Conservation (phyloP, 2,797 vertebrate genomes). For the Acipenser oxyrinchus region DNA sequence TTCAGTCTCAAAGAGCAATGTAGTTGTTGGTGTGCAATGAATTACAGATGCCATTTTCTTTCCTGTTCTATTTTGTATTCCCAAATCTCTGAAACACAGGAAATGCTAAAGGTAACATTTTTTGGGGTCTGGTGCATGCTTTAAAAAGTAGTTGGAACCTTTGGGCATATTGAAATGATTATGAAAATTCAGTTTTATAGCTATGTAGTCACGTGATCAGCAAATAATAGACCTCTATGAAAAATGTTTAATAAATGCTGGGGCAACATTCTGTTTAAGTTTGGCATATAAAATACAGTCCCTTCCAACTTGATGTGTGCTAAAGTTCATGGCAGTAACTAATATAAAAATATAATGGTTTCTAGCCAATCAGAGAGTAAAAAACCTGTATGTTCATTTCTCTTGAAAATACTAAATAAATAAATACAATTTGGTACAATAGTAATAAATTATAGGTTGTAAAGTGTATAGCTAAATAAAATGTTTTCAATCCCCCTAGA, state of each 20-base stretch:
- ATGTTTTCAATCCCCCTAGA: no score
- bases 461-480: no score
- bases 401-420: no score
- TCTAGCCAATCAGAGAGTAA: background rate
- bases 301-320: conserved; percentile 30
- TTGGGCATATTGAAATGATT: conserved; percentile 53
- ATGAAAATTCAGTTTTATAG: conserved; percentile 36
- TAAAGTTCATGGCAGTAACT: conserved; percentile 24
- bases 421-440: no score
- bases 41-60: conserved; percentile 41
- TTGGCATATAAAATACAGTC: conserved; percentile 5
- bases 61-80: conserved; percentile 14
- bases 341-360: conserved; percentile 5
- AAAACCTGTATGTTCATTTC: no score
- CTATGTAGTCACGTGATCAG: conserved; percentile 35
- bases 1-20: no score
- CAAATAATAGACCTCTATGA: conserved; percentile 32
- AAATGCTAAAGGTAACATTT: conserved; percentile 47
- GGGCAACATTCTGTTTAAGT: conserved; percentile 43
- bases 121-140: conserved; percentile 35
- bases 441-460: no score
- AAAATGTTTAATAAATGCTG: conserved; percentile 35
- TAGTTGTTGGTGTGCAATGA: background rate
- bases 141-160: conserved; percentile 43
- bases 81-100: conserved; percentile 25